Percentiles rank a stretch among this genome's conserved stretches.
Evolutionary conservation across 2,113 vertebrate species (phyloP).

Genomic region (Triplophysa tibetana): DNA sequence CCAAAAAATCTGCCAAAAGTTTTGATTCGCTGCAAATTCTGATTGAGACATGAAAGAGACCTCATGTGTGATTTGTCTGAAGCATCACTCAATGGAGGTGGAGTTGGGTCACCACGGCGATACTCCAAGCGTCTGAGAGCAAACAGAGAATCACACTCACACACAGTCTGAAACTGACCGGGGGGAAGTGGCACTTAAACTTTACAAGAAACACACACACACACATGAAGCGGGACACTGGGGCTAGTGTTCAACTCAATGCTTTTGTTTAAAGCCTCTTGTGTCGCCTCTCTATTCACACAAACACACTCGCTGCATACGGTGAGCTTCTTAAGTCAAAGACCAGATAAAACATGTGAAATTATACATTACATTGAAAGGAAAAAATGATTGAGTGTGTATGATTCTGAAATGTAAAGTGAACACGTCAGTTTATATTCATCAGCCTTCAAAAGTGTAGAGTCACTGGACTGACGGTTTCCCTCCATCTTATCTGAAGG

Average conservation of each 20-base stretch:
- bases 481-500: no score
- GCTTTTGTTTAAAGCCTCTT: conserved; percentile 82
- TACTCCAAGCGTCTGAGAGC: conserved; percentile 48
- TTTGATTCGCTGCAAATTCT: no score
- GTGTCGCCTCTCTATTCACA: conserved; percentile 85
- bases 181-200: conserved; percentile 75
- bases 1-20: no score
- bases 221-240: conserved; percentile 79
- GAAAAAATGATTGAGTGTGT: no score
- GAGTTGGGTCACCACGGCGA: conserved; percentile 15
- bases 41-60: no score
- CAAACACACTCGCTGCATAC: conserved; percentile 40
- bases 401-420: no score
- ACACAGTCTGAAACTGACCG: conserved; percentile 71
- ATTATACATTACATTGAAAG: no score
- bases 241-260: conserved; percentile 84
- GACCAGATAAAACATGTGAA: no score
- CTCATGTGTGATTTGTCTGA: not conserved
- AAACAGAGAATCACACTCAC: conserved; percentile 69
- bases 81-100: conserved; percentile 9
- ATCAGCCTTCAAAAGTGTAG: no score
- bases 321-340: no score
- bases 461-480: no score
- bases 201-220: conserved; percentile 63
- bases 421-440: no score